phyloP scores from a whole-genome alignment of 2,888 invertebrate genomes.

The Leucophenga montana region DNA sequence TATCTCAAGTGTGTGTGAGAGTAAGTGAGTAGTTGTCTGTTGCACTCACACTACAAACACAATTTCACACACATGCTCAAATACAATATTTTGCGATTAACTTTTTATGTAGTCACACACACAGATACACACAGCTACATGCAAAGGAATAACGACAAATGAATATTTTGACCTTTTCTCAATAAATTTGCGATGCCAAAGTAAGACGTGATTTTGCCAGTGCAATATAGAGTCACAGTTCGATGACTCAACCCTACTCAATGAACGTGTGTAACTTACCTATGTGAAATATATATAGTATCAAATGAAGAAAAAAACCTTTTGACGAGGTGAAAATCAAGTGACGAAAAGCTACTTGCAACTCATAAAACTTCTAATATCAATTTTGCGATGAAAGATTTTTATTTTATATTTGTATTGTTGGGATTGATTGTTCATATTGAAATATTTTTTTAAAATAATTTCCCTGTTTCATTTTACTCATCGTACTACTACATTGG shows the following conservation, averaged over 20 bases:
- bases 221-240: neutral
- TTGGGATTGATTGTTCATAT: too few species aligned
- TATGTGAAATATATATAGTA: neutral
- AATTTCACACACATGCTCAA: too few species aligned
- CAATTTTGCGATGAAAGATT: too few species aligned
- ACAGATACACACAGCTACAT: conserved; percentile 31
- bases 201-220: conserved; percentile 57
- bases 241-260: neutral
- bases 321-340: too few species aligned
- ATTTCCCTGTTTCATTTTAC: too few species aligned
- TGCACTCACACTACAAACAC: neutral
- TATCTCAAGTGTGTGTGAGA: neutral
- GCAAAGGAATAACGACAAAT: conserved; percentile 54
- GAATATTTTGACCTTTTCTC: conserved; percentile 62
- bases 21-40: neutral
- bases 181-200: conserved; percentile 57
- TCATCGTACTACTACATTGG: too few species aligned
- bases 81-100: conserved; percentile 42
- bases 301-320: too few species aligned
- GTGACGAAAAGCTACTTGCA: too few species aligned
- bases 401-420: too few species aligned
- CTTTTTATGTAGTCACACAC: conserved; percentile 43
- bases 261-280: conserved; percentile 15
- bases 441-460: too few species aligned
- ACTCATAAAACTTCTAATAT: too few species aligned